Evolutionary conservation across 1,140 invertebrate species (phyloP), one percentile per base, ranked within the genome.

Genomic region (Lasaia peninsularis): DNA sequence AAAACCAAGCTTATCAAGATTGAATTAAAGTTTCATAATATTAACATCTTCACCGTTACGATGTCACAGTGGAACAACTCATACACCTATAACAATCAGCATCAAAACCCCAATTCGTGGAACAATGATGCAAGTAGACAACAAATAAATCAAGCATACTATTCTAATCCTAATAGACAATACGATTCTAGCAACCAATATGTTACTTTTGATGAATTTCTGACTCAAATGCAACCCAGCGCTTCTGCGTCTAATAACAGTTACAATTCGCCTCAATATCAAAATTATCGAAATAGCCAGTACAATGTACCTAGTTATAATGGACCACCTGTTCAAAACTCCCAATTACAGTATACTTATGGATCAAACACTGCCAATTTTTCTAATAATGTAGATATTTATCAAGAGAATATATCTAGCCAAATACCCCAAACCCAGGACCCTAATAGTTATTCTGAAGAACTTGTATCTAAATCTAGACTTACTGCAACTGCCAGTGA

Each of bases 1-100:
- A 20, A 51, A 14, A 48, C 32, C 58, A 71, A 68, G 48, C 62
- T 28, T 48, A 35, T 21, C 24, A 60, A 56, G 16, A 63, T 60
- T 16, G 40, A 28, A 58, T 12, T 65, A 24, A 53, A 65, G 74
- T 84, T 84, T 78, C 76, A 75, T 67, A 77, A 83, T 62, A 76
- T 72, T 78, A 60, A 58, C 32, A 55, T 53, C 54, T 69, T 49
- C 49, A 48, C 35, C 54, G 44, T 52, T 54, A 69, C 48, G 40
- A 88, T 88, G 85, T 83, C 82, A 62, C 78, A 87, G 66, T 88
- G 85, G 85, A 88, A 86, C 58, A 85, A 80, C 51, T 71, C 80
- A 21, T 86, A 83, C 65, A 62, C 60, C 61, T 84, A 81, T 56
- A 79, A 82, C 57, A 77, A 74, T 60, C 80, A 84, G 51, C 81